A percentile compares a stretch with the other conserved stretches of the same genome.
These are phyloP conservation scores for Drosophila ananassae DNA, from an alignment of 1,140 invertebrate species.

Conservation along the genomic window DNA sequence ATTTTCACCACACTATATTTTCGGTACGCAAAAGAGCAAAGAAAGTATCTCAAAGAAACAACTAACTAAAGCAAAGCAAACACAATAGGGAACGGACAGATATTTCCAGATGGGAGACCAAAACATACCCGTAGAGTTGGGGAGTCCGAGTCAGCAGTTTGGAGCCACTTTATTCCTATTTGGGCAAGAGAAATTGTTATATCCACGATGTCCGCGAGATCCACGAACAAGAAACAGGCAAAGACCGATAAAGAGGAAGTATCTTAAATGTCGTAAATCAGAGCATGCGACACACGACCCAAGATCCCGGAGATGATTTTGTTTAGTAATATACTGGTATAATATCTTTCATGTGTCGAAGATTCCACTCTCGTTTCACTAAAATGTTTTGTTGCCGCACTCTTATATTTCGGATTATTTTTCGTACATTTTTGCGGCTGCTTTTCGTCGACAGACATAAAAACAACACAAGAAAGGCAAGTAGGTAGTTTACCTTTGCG, in stretches of 20 bases:
- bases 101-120: slow-evolving; percentile 2
- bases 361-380: slow-evolving; percentile 6
- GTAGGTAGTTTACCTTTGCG: slow-evolving; percentile 75
- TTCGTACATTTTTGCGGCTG: slow-evolving; percentile 78
- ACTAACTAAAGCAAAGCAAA: neutral
- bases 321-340: slow-evolving; percentile 48
- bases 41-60: neutral
- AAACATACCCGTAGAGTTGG: slow-evolving; percentile 52
- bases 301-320: slow-evolving; percentile 23
- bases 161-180: slow-evolving; percentile 59
- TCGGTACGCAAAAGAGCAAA: no score
- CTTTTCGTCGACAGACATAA: slow-evolving; percentile 32
- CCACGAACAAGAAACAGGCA: slow-evolving; percentile 34
- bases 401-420: slow-evolving; percentile 60
- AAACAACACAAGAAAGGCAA: slow-evolving; percentile 57
- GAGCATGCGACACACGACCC: slow-evolving; percentile 38
- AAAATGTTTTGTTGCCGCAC: slow-evolving; percentile 12
- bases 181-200: slow-evolving; percentile 8
- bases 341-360: slow-evolving; percentile 51
- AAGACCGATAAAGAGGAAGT: slow-evolving; percentile 67
- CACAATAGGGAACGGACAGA: slow-evolving; percentile 4
- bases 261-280: slow-evolving; percentile 65
- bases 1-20: slow-evolving; percentile 1
- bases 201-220: slow-evolving; percentile 12
- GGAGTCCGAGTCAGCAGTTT: slow-evolving; percentile 19